Evolutionary conservation across 2,113 vertebrate species (phyloP).

Genomic region (Caracal caracal): DNA sequence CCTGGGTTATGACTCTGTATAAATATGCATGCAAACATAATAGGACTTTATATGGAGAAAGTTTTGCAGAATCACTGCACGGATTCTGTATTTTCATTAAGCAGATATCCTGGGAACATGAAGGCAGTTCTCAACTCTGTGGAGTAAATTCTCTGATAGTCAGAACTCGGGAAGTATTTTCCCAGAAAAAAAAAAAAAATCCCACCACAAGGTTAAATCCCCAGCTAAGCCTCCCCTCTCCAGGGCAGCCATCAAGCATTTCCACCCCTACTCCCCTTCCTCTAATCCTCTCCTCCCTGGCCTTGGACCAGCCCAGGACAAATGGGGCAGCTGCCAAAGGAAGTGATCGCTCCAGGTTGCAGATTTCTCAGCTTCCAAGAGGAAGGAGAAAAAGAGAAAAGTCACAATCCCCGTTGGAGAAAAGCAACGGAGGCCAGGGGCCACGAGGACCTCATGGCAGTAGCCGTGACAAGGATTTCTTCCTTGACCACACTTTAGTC

Average conservation of each 20-base stretch:
- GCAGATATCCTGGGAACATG: background rate
- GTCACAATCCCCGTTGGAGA: background rate
- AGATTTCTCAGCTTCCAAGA: background rate
- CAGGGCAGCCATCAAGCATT: background rate
- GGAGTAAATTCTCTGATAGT: background rate
- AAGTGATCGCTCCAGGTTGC: background rate
- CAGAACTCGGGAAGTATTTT: background rate
- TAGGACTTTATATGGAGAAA: background rate
- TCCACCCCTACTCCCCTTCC: background rate
- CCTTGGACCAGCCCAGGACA: background rate
- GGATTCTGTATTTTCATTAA: conserved; percentile 2
- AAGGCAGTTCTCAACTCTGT: background rate
- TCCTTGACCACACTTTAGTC: background rate
- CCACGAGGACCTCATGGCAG: background rate
- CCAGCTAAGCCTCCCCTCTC: background rate
- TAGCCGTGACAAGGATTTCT: background rate
- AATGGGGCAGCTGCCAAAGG: background rate
- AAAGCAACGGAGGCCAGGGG: background rate
- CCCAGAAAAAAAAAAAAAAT: background rate
- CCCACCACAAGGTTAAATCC: background rate
- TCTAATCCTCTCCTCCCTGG: background rate
- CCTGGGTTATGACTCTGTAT: background rate
- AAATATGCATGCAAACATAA: conserved; percentile 5
- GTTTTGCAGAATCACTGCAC: background rate
- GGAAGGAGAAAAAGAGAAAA: background rate